Evolutionary conservation across 2,888 invertebrate genomes (phyloP), one percentile per base, ranked within the genome.

Genomic region (Heliconius aoede): DNA sequence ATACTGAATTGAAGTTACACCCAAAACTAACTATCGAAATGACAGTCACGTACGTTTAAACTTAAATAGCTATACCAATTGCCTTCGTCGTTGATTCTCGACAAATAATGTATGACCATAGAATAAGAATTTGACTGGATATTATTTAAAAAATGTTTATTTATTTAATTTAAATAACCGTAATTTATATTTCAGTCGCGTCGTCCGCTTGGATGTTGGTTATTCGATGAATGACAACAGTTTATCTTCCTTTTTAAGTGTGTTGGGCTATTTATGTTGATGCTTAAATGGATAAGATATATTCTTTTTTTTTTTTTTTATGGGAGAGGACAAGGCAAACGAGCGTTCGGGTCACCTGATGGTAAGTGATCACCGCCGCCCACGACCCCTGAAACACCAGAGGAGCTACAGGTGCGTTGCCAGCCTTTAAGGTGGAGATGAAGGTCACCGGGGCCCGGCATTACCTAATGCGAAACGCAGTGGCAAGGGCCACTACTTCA

Each of bases 31-130:
- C 64, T 51, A 80, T 77, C 58, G 61, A 65, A 73, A 77, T 72
- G 28, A n/a, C 62, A 75, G 64, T 76, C 80, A 80, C 80, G 80
- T 80, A 62, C 62, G 46, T 73, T 74, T 75, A 69, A 76, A 64
- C 65, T 78, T 76, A 78, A 78, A 81, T 77, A 79, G 77, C n/a
- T n/a, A n/a, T n/a, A 55, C 55, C 55, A 77, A 80, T 79, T 74
- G 73, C 72, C 75, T 76, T 73, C 68, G 55, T 71, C 74, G 77
- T 79, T 79, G 76, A 75, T 76, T 78, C 73, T 76, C 69, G 67
- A 79, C 79, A 80, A 76, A 80, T 73, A 74, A 78, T 51, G 68
- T 77, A 78, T 80, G 80, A 62, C 68, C 65, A 62, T 74, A 40
- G 79, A 75, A 77, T 80, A 73, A 78, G 64, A 79, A 81, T 76